A percentile compares a stretch with the other conserved stretches of the same genome.
phyloP scores from a whole-genome alignment of 2,888 invertebrate genomes.

The Pollenia griseotomentosa region DNA sequence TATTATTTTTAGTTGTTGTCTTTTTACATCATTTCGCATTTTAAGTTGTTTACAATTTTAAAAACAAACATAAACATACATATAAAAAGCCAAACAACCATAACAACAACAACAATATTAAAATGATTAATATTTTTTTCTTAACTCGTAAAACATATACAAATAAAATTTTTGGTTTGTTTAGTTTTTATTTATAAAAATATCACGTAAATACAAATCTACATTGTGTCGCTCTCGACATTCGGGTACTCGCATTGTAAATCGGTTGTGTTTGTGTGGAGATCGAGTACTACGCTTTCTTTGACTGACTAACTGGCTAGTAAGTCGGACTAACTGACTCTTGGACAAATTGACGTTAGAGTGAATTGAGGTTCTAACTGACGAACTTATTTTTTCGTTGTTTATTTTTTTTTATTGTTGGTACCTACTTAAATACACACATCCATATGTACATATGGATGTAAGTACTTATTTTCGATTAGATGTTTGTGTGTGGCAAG shows the following conservation, averaged over 20 bases:
- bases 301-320: conserved; percentile 8
- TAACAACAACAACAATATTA: conserved; percentile 41
- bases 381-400: conserved; percentile 39
- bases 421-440: no score
- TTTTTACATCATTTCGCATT: conserved; percentile 58
- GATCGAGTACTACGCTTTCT: conserved; percentile 46
- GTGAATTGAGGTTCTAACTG: background rate
- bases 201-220: conserved; percentile 62
- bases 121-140: conserved; percentile 59
- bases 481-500: background rate
- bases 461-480: background rate
- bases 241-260: background rate
- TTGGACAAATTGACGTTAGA: background rate
- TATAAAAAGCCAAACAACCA: conserved; percentile 44
- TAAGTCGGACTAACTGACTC: background rate
- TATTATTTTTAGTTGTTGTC: conserved; percentile 23
- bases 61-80: conserved; percentile 58
- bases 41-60: conserved; percentile 72
- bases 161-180: conserved; percentile 36
- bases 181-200: conserved; percentile 50
- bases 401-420: conserved; percentile 21
- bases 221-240: background rate
- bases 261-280: background rate
- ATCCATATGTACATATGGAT: background rate
- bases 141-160: conserved; percentile 49